phyloP scores from a whole-genome alignment of 2,113 vertebrate species.

The Agelaius tricolor region DNA sequence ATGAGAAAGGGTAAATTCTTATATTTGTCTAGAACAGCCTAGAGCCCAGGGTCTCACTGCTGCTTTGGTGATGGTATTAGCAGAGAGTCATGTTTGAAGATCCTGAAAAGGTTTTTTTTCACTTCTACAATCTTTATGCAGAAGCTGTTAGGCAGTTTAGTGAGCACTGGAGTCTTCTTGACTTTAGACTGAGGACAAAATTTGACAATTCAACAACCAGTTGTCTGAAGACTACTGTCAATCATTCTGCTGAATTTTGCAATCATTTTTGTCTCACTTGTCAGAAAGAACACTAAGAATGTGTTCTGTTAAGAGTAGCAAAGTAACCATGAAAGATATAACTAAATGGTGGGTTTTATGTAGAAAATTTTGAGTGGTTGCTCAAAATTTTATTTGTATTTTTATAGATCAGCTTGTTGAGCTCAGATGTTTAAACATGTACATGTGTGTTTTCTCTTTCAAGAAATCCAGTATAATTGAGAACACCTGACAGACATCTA shows the following conservation, averaged over 20 bases:
- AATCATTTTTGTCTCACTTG: not conserved
- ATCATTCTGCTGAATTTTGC: not conserved
- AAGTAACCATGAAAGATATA: not conserved
- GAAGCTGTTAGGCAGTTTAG: not conserved
- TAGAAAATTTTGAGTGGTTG: not conserved
- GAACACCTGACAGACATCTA: not conserved
- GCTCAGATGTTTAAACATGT: not conserved
- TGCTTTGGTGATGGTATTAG: not conserved
- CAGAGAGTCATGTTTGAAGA: not conserved
- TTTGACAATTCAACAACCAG: not conserved
- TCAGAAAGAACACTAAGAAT: not conserved
- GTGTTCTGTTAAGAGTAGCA: not conserved
- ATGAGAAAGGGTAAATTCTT: not conserved
- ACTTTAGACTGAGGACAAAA: not conserved
- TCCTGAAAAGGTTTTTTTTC: not conserved
- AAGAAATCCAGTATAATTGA: not conserved
- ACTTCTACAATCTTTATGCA: not conserved
- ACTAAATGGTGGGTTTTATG: not conserved
- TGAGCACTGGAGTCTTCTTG: not conserved
- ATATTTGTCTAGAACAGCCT: not conserved
- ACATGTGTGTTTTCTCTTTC: not conserved
- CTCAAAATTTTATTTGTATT: not conserved
- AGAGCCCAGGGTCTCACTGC: not conserved
- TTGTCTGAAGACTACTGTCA: not conserved
- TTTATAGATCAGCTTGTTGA: not conserved